phyloP scores from a whole-genome alignment of 1,140 invertebrate genomes.

The Elysia chlorotica region DNA sequence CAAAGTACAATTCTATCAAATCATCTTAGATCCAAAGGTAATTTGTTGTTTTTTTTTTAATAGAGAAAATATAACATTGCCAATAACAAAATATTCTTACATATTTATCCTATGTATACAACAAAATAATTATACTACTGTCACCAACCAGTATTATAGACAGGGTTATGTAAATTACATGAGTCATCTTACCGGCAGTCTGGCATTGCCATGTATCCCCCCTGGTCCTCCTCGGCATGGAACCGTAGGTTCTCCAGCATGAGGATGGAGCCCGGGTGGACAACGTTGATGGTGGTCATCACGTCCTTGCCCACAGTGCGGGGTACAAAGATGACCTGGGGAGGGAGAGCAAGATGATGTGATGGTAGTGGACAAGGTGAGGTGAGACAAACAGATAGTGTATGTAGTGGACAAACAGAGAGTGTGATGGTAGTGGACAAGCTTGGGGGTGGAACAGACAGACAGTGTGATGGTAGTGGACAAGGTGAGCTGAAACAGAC shows the following conservation, averaged over 20 bases:
- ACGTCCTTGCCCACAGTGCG: not conserved
- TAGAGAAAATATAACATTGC: not conserved
- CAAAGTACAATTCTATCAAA: too few relatives aligned
- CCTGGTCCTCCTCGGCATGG: not conserved
- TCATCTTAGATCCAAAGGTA: too few relatives aligned
- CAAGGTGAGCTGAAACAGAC: not conserved
- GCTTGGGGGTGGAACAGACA: not conserved
- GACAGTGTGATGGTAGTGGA: not conserved
- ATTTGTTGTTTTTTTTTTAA: not conserved
- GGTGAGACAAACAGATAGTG: not conserved
- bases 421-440: not conserved
- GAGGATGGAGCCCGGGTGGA: not conserved
- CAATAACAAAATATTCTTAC: not conserved
- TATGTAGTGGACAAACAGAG: not conserved
- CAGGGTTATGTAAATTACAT: too few relatives aligned
- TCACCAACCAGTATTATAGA: too few relatives aligned
- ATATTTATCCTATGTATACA: too few relatives aligned
- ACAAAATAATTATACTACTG: too few relatives aligned
- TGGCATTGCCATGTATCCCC: constrained; percentile 1
- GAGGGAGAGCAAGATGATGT: not conserved
- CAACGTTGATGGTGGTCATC: not conserved
- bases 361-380: not conserved
- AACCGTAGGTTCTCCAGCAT: constrained; percentile 13
- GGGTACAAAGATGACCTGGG: constrained; percentile 3
- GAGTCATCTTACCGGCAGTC: too few relatives aligned